Percentiles rank a stretch among this genome's conserved stretches.
Conservation (phyloP, 2,113 vertebrate genomes). For the Neofelis nebulosa region DNA sequence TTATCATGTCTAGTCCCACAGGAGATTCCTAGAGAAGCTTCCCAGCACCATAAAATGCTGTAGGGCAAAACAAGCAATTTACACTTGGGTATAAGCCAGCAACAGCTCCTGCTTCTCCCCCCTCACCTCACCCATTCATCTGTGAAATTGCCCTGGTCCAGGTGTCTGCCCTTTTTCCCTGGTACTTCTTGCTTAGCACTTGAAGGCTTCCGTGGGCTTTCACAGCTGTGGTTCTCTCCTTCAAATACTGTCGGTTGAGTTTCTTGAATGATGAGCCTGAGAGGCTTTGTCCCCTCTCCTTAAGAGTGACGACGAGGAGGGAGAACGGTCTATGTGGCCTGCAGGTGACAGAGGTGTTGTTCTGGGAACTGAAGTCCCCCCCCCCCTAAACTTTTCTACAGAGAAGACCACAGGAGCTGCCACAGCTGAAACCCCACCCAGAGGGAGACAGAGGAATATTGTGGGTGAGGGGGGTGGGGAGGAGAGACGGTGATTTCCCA, state of each 20-base stretch:
- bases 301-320: not conserved
- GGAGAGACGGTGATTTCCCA: not conserved
- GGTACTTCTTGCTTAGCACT: not conserved
- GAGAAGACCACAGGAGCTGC: not conserved
- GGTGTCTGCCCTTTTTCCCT: not conserved
- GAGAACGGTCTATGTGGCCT: not conserved
- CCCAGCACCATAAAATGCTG: slow-evolving; percentile 8
- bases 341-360: not conserved
- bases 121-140: not conserved
- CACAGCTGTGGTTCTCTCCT: slow-evolving; percentile 54
- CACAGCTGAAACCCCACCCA: not conserved
- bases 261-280: slow-evolving; percentile 26
- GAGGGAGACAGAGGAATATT: not conserved
- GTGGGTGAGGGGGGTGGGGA: not conserved
- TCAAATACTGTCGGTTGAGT: slow-evolving; percentile 46
- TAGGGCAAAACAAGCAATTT: slow-evolving; percentile 46
- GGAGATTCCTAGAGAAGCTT: slow-evolving; percentile 42
- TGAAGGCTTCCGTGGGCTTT: slow-evolving; percentile 29
- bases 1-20: not conserved
- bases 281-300: not conserved
- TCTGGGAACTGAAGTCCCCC: not conserved
- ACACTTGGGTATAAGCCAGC: slow-evolving; percentile 51
- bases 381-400: not conserved
- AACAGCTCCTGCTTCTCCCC: not conserved
- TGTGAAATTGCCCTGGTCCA: not conserved